phyloP scores from a whole-genome alignment of 1,140 invertebrate genomes.

The Bombus consobrinus region DNA sequence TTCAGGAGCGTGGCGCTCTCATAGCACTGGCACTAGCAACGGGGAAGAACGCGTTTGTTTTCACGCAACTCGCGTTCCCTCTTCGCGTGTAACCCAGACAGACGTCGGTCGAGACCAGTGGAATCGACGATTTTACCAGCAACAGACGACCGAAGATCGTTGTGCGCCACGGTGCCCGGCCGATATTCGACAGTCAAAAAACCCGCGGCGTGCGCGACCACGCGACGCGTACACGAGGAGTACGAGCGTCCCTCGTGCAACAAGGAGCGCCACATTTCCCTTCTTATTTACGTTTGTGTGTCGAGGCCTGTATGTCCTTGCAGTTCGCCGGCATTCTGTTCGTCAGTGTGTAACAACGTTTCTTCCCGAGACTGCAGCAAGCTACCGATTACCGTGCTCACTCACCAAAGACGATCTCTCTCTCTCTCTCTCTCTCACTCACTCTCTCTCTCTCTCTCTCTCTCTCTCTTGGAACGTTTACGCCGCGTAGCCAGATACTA shows the following conservation, averaged over 20 bases:
- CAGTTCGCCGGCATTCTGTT: too few relatives aligned
- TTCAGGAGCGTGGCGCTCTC: conserved; percentile 45
- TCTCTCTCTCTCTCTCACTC: too few relatives aligned
- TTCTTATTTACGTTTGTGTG: conserved; percentile 1
- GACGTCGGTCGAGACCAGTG: background rate
- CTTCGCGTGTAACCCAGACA: too few relatives aligned
- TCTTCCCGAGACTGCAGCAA: background rate
- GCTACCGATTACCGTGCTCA: background rate
- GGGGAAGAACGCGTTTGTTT: conserved; percentile 3
- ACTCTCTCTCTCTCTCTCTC: too few relatives aligned
- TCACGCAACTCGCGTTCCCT: background rate
- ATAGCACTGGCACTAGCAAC: conserved; percentile 32
- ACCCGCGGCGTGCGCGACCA: conserved; percentile 32
- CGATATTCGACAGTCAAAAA: conserved; percentile 1
- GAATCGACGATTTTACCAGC: background rate
- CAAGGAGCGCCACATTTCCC: background rate
- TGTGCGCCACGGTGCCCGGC: too few relatives aligned
- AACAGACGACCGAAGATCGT: background rate
- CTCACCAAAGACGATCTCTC: background rate
- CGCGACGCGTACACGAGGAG: conserved; percentile 34
- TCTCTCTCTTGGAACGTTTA: background rate
- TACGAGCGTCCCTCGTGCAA: background rate
- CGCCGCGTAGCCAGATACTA: background rate
- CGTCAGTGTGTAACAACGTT: conserved; percentile 6
- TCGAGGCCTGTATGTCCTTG: background rate